Evolutionary conservation across 2,797 vertebrate genomes (phyloP).

Genomic region (Pangasius mekongensis): DNA sequence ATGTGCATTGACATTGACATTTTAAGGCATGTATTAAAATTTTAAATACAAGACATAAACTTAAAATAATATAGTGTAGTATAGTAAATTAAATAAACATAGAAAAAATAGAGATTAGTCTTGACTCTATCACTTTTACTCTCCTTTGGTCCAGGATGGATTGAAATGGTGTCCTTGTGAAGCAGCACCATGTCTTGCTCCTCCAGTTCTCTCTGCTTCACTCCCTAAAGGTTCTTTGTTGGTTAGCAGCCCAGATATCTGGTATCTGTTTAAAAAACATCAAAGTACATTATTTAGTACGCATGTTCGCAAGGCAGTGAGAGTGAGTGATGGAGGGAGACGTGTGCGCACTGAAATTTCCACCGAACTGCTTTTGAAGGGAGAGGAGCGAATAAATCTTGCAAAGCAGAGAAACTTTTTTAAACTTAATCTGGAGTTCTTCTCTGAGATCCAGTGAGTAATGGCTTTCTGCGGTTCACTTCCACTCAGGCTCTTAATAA

Average conservation of each 20-base stretch:
- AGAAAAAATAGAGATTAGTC: too few species aligned
- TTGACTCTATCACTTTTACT: background rate
- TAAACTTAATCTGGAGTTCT: constrained; percentile 45
- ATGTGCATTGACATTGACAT: background rate
- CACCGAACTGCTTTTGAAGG: constrained; percentile 49
- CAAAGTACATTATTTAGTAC: constrained; percentile 62
- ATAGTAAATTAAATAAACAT: background rate
- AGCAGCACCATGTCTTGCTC: constrained; percentile 31
- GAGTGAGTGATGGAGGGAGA: constrained; percentile 38
- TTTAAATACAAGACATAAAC: background rate
- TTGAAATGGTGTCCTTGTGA: constrained; percentile 40
- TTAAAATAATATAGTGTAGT: background rate
- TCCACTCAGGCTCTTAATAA: constrained; percentile 36
- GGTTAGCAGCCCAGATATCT: constrained; percentile 56
- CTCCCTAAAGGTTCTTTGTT: constrained; percentile 52
- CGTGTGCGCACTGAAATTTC: constrained; percentile 42
- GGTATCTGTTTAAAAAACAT: constrained; percentile 62
- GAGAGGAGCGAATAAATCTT: constrained; percentile 50
- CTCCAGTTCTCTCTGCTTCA: constrained; percentile 23
- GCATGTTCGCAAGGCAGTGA: constrained; percentile 43
- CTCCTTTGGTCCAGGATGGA: constrained; percentile 27
- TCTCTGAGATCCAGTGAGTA: constrained; percentile 41
- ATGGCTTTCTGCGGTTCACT: constrained; percentile 24
- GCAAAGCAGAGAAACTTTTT: constrained; percentile 54
- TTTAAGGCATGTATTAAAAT: background rate